These are phyloP conservation scores for Rousettus madagascariensis DNA, from an alignment of 2,797 vertebrate genomes.

Conservation along the genomic window DNA sequence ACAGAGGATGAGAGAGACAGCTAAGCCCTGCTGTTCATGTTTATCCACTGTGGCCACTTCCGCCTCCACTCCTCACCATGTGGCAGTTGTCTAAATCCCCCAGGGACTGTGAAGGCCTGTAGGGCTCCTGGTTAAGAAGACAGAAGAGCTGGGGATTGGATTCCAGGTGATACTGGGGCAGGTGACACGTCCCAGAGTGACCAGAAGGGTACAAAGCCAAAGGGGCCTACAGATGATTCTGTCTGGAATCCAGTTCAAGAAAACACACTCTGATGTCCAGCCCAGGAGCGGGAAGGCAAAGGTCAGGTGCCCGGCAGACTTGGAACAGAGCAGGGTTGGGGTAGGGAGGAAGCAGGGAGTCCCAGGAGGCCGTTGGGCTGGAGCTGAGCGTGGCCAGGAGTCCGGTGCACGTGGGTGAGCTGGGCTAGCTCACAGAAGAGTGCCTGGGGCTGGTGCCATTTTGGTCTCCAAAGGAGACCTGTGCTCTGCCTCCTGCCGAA, in stretches of 20 bases:
- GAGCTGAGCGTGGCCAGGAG: background rate
- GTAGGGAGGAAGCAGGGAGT: background rate
- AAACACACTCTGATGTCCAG: background rate
- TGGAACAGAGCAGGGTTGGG: background rate
- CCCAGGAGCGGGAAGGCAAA: background rate
- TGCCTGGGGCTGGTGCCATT: accelerated
- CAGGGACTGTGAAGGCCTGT: background rate
- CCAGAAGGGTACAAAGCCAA: background rate
- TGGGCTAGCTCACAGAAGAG: background rate
- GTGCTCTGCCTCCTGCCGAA: background rate
- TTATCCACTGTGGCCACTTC: background rate
- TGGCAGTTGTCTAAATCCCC: background rate
- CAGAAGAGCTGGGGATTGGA: background rate
- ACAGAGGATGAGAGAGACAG: background rate
- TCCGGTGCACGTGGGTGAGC: background rate
- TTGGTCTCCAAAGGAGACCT: background rate
- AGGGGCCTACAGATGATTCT: background rate
- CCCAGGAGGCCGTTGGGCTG: background rate
- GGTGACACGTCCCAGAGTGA: background rate
- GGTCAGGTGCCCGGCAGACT: background rate
- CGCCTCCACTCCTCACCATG: background rate
- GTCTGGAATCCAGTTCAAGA: background rate
- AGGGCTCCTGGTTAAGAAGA: background rate
- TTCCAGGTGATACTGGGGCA: background rate
- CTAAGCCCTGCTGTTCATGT: too few species aligned